Base-by-base conservation (phyloP, 2,888 invertebrate genomes). In the Eupithecia insigniata region DNA sequence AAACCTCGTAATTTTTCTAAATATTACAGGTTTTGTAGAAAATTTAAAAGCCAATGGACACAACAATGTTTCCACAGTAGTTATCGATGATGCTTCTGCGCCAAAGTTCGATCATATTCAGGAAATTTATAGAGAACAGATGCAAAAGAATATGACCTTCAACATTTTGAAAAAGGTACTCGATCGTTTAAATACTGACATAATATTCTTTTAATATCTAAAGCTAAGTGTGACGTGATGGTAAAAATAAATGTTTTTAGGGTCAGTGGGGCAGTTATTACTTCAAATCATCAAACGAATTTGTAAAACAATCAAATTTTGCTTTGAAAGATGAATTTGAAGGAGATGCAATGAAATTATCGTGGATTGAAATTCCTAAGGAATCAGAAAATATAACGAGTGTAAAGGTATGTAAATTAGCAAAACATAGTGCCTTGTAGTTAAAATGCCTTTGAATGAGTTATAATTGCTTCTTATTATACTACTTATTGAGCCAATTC, bases 41-140 rank as follows among this genome's bases (percentile, higher is more conserved):
- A 97, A 96, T 85, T 83, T 97, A 8, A 92, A 95, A 78, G 95
- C 93, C 78, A 96, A 97, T 83, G 94, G 95, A 66, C 87, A 89
- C 4, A 87, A 90, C n/a, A 88, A 90, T 3, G 84, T 93, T 36
- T 87, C 92, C 30, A 88, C 92, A 22, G 79, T 96, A 1, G 90
- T 95, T 26, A 91, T 95, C 28, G 84, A 93, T 60, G 94, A 94
- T 74, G 78, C 81, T n/a, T 76, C 83, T 66, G 95, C 94, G 0
- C 95, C 95, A 0, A 78, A 87, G 7, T 96, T 96, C 75, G 90
- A 95, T 68, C 79, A 91, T 2, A 84, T 90, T 0, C 83, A 93
- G 72, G 85, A 89, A 0, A 81, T 95, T 6, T 96, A 95, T 72
- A 83, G 86, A 6, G 82, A 91, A 10, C 96, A 96, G 79, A 79